A percentile compares a stretch with the other conserved stretches of the same genome.
Conservation (phyloP, 2,797 vertebrate species). For the Etheostoma perlongum region DNA sequence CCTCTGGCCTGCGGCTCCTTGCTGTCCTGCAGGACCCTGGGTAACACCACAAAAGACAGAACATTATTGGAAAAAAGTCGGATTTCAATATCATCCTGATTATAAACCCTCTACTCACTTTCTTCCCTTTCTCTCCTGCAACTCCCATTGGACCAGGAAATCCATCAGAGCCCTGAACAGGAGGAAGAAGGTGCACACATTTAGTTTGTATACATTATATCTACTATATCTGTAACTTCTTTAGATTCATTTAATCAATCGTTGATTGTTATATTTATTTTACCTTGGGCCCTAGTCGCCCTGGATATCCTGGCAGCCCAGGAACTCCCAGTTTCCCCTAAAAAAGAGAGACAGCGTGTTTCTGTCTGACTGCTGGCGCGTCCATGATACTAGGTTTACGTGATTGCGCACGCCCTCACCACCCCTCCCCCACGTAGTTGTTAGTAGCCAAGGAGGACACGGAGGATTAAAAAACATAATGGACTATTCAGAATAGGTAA, state of each 20-base stretch:
- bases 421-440: too few species aligned
- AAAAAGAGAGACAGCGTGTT: conserved; percentile 9
- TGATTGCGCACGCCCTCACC: too few species aligned
- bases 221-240: background rate
- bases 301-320: conserved; percentile 91
- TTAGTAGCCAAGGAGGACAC: too few species aligned
- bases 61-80: background rate
- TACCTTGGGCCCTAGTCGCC: conserved; percentile 89
- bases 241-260: background rate
- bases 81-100: background rate
- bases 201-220: conserved; percentile 7
- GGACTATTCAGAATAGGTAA: too few species aligned
- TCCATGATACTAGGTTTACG: too few species aligned
- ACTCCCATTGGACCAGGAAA: conserved; percentile 90
- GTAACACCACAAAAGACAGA: conserved; percentile 35
- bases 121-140: conserved; percentile 92
- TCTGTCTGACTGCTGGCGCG: too few species aligned
- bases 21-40: conserved; percentile 93
- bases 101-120: conserved; percentile 79
- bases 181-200: conserved; percentile 2
- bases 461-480: too few species aligned
- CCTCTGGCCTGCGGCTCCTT: conserved; percentile 91
- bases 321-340: conserved; percentile 92
- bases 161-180: conserved; percentile 90
- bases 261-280: conserved; percentile 4